Evolutionary conservation across 2,888 invertebrate genomes (phyloP), one percentile per base, ranked within the genome.

Genomic region (Volucella zonaria): DNA sequence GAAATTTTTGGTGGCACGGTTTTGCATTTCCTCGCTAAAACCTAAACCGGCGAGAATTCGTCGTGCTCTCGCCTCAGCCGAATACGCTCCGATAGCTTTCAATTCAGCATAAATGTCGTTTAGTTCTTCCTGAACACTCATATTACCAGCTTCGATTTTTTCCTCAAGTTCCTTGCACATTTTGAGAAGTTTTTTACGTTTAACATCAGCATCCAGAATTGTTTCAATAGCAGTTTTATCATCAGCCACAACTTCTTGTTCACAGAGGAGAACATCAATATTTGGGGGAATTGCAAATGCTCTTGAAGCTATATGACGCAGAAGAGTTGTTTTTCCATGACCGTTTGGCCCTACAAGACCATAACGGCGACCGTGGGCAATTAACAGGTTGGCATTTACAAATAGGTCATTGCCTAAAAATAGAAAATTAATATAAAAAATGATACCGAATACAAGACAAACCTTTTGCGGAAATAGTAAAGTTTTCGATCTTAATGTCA

Each of bases 341-440:
- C 97, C 99, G 92, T 99, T 99, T 0, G 99, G 99, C 31, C 99
- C 99, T 2, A 99, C 99, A 6, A 99, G 93, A 89, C 99, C 99
- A 92, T 99, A 99, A 88, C 98, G 95, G 58, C 99, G 94, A 0
- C 98, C 98, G 89, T 96, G 95, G 0, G 99, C 98, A 88, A 99
- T 98, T 67, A 97, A 93, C 43, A 99, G 93, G 91, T 95, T 97
- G 0, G 99, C 99, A 92, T 99, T 99, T 43, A 98, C 96, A 91
- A 99, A 99, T 58, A 99, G 93, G 90, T 99, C 98, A 89, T 99
- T 98, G 74, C 99, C 91, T 91, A 56, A 18, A 67, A 75, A 40
- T 9, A 10, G 49, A 43, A 31, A 49, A n/a, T 67, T 45, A 10
- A 23, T 23, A 14, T 18, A 10, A 10, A 2, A 14, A 42, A 43